Evolutionary conservation across 2,888 invertebrate species (phyloP).

Genomic region (Urechis unicinctus): DNA sequence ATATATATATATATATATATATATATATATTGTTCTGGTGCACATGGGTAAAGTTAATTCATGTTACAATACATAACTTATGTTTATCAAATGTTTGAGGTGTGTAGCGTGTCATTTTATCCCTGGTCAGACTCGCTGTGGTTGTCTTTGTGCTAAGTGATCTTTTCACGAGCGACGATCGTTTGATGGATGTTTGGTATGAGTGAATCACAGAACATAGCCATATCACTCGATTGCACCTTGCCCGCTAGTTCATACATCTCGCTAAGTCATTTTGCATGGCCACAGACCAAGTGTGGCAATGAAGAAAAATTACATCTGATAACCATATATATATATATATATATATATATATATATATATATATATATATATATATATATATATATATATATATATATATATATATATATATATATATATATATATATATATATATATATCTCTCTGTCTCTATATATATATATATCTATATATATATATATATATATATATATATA

Average conservation of each 20-base stretch:
- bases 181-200: constrained; percentile 1
- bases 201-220: background rate
- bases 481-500: constrained; percentile 1
- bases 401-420: background rate
- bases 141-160: background rate
- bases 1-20: constrained; percentile 7
- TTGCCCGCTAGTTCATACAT: too few relatives aligned
- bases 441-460: too few relatives aligned
- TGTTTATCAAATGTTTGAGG: too few relatives aligned
- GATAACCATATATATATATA: too few relatives aligned
- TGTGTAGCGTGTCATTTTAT: too few relatives aligned
- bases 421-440: too few relatives aligned
- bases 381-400: background rate
- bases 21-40: too few relatives aligned
- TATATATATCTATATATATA: too few relatives aligned
- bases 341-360: constrained; percentile 1
- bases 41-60: too few relatives aligned
- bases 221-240: background rate
- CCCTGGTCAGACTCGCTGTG: too few relatives aligned
- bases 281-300: background rate
- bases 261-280: background rate
- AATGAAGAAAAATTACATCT: background rate
- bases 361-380: constrained; percentile 1
- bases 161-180: background rate
- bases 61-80: too few relatives aligned